phyloP scores from a whole-genome alignment of 2,113 vertebrate genomes.

The Cebidichthys violaceus region DNA sequence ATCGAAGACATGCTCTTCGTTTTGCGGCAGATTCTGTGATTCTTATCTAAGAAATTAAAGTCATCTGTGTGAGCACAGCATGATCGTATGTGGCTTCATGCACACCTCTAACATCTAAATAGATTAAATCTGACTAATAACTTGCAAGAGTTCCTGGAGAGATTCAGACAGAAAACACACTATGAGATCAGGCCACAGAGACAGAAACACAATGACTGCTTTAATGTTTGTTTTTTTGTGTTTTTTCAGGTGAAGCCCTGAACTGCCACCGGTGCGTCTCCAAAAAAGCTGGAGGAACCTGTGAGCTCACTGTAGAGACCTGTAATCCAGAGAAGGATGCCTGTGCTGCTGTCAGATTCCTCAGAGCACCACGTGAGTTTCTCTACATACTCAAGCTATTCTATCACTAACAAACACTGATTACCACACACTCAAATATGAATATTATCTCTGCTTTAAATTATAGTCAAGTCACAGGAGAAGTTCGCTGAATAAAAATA shows the following conservation, averaged over 20 bases:
- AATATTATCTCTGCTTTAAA: not conserved
- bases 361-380: constrained; percentile 72
- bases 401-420: not conserved
- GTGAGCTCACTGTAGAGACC: constrained; percentile 57
- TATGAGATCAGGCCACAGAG: not conserved
- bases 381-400: not conserved
- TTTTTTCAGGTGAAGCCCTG: constrained; percentile 72
- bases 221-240: not conserved
- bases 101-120: not conserved
- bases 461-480: not conserved
- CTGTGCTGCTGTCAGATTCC: constrained; percentile 75
- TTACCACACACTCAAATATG: not conserved
- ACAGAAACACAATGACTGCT: no score
- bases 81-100: not conserved
- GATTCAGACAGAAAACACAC: not conserved
- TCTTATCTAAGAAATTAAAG: not conserved
- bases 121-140: not conserved
- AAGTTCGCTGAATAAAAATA: not conserved
- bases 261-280: constrained; percentile 75
- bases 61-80: not conserved
- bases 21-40: not conserved
- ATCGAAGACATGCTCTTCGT: not conserved
- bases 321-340: constrained; percentile 73
- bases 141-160: not conserved
- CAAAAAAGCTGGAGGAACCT: constrained; percentile 57